phyloP scores from a whole-genome alignment of 2,113 vertebrate genomes.

The Numenius arquata region DNA sequence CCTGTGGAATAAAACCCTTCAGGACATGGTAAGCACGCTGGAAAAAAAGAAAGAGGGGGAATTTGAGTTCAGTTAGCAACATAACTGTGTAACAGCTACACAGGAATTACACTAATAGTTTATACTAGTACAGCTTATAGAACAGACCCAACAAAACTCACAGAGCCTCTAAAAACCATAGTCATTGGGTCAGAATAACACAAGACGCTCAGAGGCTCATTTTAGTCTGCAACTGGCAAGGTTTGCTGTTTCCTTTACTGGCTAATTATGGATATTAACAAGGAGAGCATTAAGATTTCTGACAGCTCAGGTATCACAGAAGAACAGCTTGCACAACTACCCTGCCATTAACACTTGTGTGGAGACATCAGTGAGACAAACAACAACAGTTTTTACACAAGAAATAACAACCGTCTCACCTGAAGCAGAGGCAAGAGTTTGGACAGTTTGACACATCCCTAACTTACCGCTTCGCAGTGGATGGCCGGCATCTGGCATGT shows the following conservation, averaged over 20 bases:
- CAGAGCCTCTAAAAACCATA: not conserved
- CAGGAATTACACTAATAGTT: not conserved
- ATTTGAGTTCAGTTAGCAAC: not conserved
- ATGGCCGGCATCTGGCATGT: not conserved
- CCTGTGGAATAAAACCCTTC: conserved; percentile 66
- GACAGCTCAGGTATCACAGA: not conserved
- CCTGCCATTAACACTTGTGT: not conserved
- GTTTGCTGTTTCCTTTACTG: not conserved
- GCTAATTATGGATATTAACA: not conserved
- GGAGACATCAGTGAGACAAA: not conserved
- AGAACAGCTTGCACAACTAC: not conserved
- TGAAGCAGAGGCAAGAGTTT: not conserved
- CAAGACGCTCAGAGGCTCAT: not conserved
- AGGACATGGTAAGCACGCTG: conserved; percentile 69
- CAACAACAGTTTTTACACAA: not conserved
- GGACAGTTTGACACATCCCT: not conserved
- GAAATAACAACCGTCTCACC: not conserved
- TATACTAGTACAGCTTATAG: not conserved
- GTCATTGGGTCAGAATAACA: not conserved
- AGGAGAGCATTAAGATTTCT: not conserved
- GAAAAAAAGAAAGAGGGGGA: not conserved
- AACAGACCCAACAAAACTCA: not conserved
- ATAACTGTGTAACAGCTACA: not conserved
- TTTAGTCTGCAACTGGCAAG: not conserved
- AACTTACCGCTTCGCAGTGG: not conserved